Evolutionary conservation across 2,888 invertebrate species (phyloP).

Genomic region (Aleiodes testaceus): DNA sequence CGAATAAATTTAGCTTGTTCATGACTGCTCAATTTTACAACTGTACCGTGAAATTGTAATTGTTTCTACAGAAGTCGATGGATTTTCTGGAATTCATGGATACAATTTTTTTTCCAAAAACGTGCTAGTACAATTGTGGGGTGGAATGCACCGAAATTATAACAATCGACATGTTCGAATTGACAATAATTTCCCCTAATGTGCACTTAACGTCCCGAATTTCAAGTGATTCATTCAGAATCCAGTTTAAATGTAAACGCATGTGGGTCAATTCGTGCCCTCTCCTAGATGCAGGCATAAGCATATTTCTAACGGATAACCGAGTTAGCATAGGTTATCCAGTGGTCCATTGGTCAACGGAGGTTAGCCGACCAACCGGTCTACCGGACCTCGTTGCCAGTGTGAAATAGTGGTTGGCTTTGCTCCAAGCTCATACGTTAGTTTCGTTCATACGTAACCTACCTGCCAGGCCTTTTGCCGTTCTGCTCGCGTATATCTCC

Average conservation of each 20-base stretch:
- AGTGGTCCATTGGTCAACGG: conserved; percentile 68
- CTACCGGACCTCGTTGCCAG: conserved; percentile 59
- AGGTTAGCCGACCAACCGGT: conserved; percentile 61
- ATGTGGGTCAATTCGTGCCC: conserved; percentile 35
- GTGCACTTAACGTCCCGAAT: not conserved
- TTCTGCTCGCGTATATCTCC: conserved; percentile 43
- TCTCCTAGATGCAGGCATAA: conserved; percentile 57
- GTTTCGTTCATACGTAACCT: conserved; percentile 67
- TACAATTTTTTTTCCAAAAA: too few relatives aligned
- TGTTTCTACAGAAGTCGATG: too few relatives aligned
- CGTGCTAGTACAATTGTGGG: too few relatives aligned
- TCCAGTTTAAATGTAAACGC: conserved; percentile 12
- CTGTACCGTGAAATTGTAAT: too few relatives aligned
- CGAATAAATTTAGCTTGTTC: too few relatives aligned
- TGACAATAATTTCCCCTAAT: not conserved
- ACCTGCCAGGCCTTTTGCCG: conserved; percentile 58
- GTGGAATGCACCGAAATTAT: too few relatives aligned
- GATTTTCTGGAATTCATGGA: too few relatives aligned
- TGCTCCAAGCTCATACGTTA: conserved; percentile 70
- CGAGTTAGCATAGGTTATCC: conserved; percentile 66
- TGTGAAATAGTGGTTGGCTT: conserved; percentile 70
- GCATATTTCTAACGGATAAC: conserved; percentile 67
- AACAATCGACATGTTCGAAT: too few relatives aligned
- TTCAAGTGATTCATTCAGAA: not conserved
- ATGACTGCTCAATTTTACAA: too few relatives aligned